Base-by-base conservation (phyloP, 2,113 vertebrate species). In the Hipposideros armiger region DNA sequence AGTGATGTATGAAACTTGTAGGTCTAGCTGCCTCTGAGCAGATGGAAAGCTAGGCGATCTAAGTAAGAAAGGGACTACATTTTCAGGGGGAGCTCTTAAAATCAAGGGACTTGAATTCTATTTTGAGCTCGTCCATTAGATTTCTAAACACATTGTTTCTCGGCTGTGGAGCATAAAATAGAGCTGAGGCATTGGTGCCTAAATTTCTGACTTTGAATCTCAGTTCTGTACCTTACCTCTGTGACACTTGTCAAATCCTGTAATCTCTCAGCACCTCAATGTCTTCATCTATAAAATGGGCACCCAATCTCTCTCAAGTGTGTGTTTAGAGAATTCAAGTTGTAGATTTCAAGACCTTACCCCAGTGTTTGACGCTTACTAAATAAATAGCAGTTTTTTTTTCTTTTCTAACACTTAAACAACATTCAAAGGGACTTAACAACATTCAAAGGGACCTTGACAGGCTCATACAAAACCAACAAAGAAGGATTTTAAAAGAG, bases 391-490 rank as follows among this genome's bases (percentile, higher is more conserved):
- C 2, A 50, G 47, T 19, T 81, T 4, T 13, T 22, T 91, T 70
- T 64, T 56, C 9, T 92, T 96, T 69, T 93, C 42, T 42, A 36
- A 6, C 26, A 32, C 56, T 56, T 54, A 76, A 52, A 52, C 13
- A 11, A 50, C 47, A 50, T 11, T 50, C 11, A 50, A 50, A 50
- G 47, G 47, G 47, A 50, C 47, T 50, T 50, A 50, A 28, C 9
- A 11, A 77, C 19, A 93, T 72, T 93, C 47, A 72, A 45, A 72
- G 14, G 42, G 73, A 72, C 4, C 69, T 85, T 90, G 84, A 67
- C 45, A 96, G 42, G 80, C 11, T 87, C 69, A 77, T 90, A 11
- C 56, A 78, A 91, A 95, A 91, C 24, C 16, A 96, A 94, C 47
- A 76, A 87, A 74, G 45, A 77, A 92, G 15, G 28, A 64, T 58